Evolutionary conservation across 2,888 invertebrate genomes (phyloP).

Genomic region (Eucera pruinosa): DNA sequence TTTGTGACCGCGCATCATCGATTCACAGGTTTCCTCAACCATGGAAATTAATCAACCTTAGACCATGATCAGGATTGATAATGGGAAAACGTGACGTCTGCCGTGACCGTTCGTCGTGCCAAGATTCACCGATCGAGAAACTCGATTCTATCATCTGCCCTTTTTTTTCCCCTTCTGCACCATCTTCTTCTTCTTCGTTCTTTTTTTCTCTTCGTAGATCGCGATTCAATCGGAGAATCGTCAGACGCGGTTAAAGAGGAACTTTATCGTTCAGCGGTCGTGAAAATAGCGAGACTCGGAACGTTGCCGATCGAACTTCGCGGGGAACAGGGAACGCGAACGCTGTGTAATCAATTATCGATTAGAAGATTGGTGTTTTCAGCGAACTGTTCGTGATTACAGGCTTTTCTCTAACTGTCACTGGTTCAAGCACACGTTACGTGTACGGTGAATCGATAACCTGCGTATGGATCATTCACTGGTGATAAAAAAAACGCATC

Average conservation of each 20-base stretch:
- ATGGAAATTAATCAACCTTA: conserved; percentile 83
- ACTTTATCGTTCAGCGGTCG: conserved; percentile 48
- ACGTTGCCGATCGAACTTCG: conserved; percentile 21
- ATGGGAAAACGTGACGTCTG: conserved; percentile 58
- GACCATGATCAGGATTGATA: conserved; percentile 63
- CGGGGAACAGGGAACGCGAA: conserved; percentile 9
- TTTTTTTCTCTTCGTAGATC: not conserved
- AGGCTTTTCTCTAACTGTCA: conserved; percentile 24
- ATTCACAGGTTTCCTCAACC: conserved; percentile 78
- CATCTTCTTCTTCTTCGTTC: not conserved
- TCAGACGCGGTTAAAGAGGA: conserved; percentile 24
- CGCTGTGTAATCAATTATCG: conserved; percentile 65
- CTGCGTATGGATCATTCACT: conserved; percentile 69
- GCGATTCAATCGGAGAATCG: conserved; percentile 30
- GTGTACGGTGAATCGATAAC: conserved; percentile 61
- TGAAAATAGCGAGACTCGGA: conserved; percentile 37
- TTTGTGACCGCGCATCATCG: conserved; percentile 79
- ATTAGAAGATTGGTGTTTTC: conserved; percentile 71
- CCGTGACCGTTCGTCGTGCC: conserved; percentile 27
- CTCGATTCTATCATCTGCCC: conserved; percentile 45
- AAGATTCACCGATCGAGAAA: conserved; percentile 45
- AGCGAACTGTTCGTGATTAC: too few species aligned
- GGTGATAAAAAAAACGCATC: not conserved
- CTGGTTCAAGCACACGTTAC: conserved; percentile 9
- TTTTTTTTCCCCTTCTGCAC: not conserved